A percentile compares a stretch with the other conserved stretches of the same genome.
Evolutionary conservation across 2,797 vertebrate genomes (phyloP).

Genomic region (Phalloptychus januarius): DNA sequence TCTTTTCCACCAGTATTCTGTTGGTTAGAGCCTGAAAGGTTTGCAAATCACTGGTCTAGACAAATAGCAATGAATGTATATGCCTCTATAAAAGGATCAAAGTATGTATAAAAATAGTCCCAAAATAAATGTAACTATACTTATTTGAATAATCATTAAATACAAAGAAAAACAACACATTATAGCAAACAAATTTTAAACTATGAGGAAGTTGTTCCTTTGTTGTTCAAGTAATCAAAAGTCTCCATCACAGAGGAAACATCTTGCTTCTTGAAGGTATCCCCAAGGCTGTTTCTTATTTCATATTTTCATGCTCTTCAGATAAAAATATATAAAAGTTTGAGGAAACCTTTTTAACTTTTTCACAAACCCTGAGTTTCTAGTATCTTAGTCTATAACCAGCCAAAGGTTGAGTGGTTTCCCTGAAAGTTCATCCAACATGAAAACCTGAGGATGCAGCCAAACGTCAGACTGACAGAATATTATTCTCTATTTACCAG

Average conservation of each 20-base stretch:
- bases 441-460: slow-evolving; percentile 4
- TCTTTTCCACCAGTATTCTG: background rate
- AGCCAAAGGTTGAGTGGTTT: background rate
- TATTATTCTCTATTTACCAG: background rate
- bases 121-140: background rate
- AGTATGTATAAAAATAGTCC: background rate
- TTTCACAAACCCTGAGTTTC: background rate
- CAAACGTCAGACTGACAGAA: background rate
- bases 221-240: background rate
- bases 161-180: background rate
- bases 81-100: background rate
- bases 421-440: background rate
- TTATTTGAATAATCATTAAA: background rate
- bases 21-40: background rate
- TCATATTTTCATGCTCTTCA: background rate
- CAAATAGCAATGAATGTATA: background rate
- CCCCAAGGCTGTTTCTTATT: background rate
- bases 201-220: background rate
- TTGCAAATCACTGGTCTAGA: background rate
- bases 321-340: background rate
- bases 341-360: background rate
- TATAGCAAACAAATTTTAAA: background rate
- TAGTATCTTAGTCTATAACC: background rate
- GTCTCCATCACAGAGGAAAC: background rate
- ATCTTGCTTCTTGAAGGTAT: background rate